phyloP scores from a whole-genome alignment of 2,113 vertebrate species.

The Leptocoma aspasia region DNA sequence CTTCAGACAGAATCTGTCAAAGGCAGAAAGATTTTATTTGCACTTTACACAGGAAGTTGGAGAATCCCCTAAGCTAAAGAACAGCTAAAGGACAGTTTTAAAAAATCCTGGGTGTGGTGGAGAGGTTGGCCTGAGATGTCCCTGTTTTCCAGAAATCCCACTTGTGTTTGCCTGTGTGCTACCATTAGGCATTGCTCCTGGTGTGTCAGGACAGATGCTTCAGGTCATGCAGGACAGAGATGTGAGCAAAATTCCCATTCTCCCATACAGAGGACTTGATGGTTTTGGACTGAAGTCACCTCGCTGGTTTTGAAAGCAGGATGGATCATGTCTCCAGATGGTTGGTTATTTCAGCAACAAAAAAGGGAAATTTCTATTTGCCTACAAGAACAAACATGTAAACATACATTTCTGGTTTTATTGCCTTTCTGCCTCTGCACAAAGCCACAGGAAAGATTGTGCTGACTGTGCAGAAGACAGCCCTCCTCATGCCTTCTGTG shows the following conservation, averaged over 20 bases:
- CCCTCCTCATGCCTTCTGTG: not conserved
- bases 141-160: not conserved
- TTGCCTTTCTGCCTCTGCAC: not conserved
- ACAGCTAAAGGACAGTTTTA: not conserved
- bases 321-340: not conserved
- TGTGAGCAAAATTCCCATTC: not conserved
- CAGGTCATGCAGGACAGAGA: not conserved
- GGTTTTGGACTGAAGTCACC: not conserved
- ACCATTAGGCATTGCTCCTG: not conserved
- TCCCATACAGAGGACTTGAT: not conserved
- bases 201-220: not conserved
- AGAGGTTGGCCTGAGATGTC: not conserved
- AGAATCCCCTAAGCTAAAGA: not conserved
- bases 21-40: not conserved
- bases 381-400: not conserved
- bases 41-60: not conserved
- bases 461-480: not conserved
- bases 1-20: not conserved
- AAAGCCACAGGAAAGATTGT: not conserved
- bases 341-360: accelerated
- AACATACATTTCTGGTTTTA: not conserved
- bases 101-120: not conserved
- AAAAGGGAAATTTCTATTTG: not conserved
- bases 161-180: not conserved
- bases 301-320: not conserved